Evolutionary conservation across 2,797 vertebrate genomes (phyloP), one percentile per base, ranked within the genome.

Genomic region (Sciaenops ocellatus): DNA sequence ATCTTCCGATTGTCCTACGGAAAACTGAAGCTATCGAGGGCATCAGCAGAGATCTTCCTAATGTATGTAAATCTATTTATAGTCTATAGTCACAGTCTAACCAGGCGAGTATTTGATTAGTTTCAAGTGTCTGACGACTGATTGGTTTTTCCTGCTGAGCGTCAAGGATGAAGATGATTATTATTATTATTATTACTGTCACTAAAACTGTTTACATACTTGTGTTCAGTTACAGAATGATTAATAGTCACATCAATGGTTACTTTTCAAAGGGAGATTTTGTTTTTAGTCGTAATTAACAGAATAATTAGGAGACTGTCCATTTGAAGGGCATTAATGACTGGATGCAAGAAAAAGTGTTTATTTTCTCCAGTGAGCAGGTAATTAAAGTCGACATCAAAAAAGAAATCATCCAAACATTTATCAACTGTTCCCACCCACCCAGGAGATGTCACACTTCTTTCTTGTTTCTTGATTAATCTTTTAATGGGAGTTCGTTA

Each of bases 1-100:
- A 3, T 20, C 52, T 2, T 46, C 50, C 34, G n/a, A 4, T 3
- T 24, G 67, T 62, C 20, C 30, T 24, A 16, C 22, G 42, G 24
- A 15, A 10, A 50, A 55, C 41, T 16, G 11, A n/a, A 28, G 20
- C 26, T 10, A 51, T 28, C 18, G 4, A 9, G 69, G 7, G 47
- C 44, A 26, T 34, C 5, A 10, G 38, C 22, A 6, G 18, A 69
- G 64, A 16, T 5, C 20, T 18, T 6, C 22, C 4, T 57, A 9
- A 78, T 63, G 60, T 34, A 41, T 47, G 55, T 24, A 74, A 57
- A 80, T 70, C 69, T 59, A 30, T 73, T 74, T 66, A 77, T n/a
- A n/a, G n/a, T n/a, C n/a, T n/a, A n/a, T n/a, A 80, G 70, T 7
- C 59, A 3, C 11, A 71, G 69, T 46, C 34, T 48, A 30, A 46